Conservation (phyloP, 23 tunicate genomes). For the Ciona savignyi region DNA sequence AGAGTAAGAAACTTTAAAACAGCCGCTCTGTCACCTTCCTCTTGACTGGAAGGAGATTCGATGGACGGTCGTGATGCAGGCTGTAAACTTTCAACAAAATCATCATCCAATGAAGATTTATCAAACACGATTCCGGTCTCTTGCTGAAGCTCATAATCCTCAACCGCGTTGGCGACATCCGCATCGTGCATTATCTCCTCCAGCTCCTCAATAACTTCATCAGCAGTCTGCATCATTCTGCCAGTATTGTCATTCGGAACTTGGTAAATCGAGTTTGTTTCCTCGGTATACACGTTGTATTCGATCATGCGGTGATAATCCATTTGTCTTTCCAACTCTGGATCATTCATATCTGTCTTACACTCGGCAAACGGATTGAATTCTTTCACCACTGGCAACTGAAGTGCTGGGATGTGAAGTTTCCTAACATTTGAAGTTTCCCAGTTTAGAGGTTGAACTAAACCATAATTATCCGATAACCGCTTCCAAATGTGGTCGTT, state of each 20-base stretch:
- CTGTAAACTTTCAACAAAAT: background rate
- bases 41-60: constrained; percentile 32
- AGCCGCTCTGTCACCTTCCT: constrained; percentile 40
- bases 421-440: constrained; percentile 35
- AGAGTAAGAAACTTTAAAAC: constrained; percentile 33
- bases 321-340: constrained; percentile 36
- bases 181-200: constrained; percentile 70
- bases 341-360: constrained; percentile 11
- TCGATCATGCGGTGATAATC: constrained; percentile 70
- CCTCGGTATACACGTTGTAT: constrained; percentile 50
- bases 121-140: constrained; percentile 53
- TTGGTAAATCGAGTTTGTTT: background rate
- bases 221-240: constrained; percentile 85
- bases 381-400: constrained; percentile 11
- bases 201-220: constrained; percentile 82
- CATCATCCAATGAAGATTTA: constrained; percentile 12
- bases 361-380: background rate
- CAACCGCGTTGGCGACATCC: constrained; percentile 40
- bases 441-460: constrained; percentile 76
- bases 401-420: constrained; percentile 56
- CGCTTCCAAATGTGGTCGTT: constrained; percentile 31
- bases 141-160: constrained; percentile 44
- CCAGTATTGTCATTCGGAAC: too few species aligned
- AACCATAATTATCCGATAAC: constrained; percentile 64
- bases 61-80: constrained; percentile 9